Evolutionary conservation across 2,888 invertebrate species (phyloP).

Genomic region (Chydorus sphaericus): DNA sequence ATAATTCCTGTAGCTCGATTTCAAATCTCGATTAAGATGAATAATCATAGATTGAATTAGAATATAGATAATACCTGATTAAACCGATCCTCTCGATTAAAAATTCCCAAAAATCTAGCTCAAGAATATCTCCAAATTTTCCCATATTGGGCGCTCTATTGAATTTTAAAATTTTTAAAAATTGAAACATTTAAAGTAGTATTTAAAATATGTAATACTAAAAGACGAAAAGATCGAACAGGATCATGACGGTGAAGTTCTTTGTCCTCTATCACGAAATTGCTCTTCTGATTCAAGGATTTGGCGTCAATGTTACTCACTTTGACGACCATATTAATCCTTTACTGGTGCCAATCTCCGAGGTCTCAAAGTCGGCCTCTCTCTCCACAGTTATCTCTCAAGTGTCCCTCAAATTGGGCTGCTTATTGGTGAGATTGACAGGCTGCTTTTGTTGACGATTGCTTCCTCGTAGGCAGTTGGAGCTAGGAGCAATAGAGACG

Average conservation of each 20-base stretch:
- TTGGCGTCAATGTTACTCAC: constrained; percentile 34
- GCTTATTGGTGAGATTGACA: neutral
- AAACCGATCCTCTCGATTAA: constrained; percentile 42
- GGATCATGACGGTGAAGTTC: constrained; percentile 16
- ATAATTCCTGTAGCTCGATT: too few species aligned
- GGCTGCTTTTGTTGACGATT: constrained; percentile 7
- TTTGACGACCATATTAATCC: constrained; percentile 34
- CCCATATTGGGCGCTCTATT: constrained; percentile 28
- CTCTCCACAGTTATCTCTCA: constrained; percentile 40
- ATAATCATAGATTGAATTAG: too few species aligned
- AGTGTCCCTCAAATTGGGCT: constrained; percentile 29
- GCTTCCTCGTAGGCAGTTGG: constrained; percentile 11
- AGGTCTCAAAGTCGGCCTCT: constrained; percentile 29
- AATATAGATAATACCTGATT: too few species aligned
- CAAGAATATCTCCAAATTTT: constrained; percentile 40
- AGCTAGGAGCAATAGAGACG: constrained; percentile 32
- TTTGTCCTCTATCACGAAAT: constrained; percentile 35
- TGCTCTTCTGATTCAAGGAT: constrained; percentile 36
- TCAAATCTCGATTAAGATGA: too few species aligned
- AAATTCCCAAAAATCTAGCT: constrained; percentile 44
- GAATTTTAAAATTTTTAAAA: neutral
- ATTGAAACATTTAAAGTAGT: neutral
- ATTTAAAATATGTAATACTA: neutral
- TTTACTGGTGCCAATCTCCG: constrained; percentile 26
- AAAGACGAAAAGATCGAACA: constrained; percentile 11